Base-by-base conservation (phyloP, 2,113 vertebrate species). In the Sinocyclocheilus grahami region DNA sequence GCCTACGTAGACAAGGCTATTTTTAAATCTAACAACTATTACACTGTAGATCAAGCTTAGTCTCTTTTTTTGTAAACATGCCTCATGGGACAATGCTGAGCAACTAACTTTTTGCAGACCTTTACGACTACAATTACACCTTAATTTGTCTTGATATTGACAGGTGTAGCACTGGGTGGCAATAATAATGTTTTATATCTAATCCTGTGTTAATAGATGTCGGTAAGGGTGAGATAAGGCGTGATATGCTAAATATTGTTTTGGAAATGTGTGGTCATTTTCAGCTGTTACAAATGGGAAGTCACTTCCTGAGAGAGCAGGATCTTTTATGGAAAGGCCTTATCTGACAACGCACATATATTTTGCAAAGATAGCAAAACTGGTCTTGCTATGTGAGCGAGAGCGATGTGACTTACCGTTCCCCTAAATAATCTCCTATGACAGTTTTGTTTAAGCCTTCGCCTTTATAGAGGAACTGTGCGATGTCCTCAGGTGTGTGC, bases 381-480 rank as follows among this genome's bases (percentile, higher is more conserved):
- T 18, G 20, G 30, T 88, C 84, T 86, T 86, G 84, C 83, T 71
- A 42, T 63, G 72, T 27, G 63, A 51, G 48, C 76, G 42, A 81
- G 69, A 37, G 53, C 69, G 30, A 77, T 86, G 84, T 53, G 65
- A 76, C 93, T 94, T 93, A 98, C 98, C 98, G 95, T 93, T 99
- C 98, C 24, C 98, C 98, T 81, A 99, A 95, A 93, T 99, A 99
- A 95, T 99, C 98, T 85, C 98, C 98, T 11, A 99, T 99, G 88
- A 97, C 97, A 0, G 98, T 99, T 95, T 99, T 99, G 95, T 99
- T 99, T 82, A 99, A 95, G 77, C 98, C 98, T 91, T 99, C 98
- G 78, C 98, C 98, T 95, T 99, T 99, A 92, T 98, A 99, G 37
- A 99, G 96, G 93, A 99, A 99, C 95, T 98, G 97, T 77, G 98